Conservation (phyloP, 2,888 invertebrate genomes). For the Chirona hameri region DNA sequence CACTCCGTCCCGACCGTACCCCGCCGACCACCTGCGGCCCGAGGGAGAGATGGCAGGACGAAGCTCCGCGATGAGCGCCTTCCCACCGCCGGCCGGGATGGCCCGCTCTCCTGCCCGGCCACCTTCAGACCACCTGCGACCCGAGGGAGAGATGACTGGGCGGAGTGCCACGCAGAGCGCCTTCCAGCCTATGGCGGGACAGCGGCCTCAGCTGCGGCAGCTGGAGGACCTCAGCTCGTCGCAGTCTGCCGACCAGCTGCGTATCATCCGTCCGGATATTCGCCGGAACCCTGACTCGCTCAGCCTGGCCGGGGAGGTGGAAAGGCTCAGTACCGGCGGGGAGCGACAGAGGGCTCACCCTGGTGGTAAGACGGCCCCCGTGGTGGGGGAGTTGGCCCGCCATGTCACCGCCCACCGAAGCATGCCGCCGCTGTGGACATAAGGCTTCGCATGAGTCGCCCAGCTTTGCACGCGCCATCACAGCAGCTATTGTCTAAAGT, state of each 20-base stretch:
- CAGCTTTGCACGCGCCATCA: too few relatives aligned
- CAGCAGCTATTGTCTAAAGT: too few relatives aligned
- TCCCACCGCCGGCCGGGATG: background rate
- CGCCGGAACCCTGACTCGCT: background rate
- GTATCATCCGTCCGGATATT: background rate
- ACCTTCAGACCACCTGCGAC: background rate
- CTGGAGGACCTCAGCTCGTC: background rate
- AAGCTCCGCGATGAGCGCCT: background rate
- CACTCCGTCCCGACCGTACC: background rate
- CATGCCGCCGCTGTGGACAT: too few relatives aligned
- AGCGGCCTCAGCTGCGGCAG: background rate
- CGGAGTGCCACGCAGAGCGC: background rate
- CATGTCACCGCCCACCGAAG: too few relatives aligned
- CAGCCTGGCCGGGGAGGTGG: background rate
- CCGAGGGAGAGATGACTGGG: background rate
- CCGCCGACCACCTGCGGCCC: background rate
- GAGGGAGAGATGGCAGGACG: background rate
- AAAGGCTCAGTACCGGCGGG: background rate
- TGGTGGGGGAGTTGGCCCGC: too few relatives aligned
- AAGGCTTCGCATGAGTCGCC: too few relatives aligned
- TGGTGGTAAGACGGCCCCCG: too few relatives aligned
- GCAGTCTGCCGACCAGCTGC: background rate
- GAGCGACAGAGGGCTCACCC: constrained; percentile 43
- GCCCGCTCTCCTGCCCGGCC: background rate
- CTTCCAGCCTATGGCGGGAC: background rate